Base-by-base conservation (phyloP, 2,113 vertebrate species). In the Poeciliopsis retropinna region DNA sequence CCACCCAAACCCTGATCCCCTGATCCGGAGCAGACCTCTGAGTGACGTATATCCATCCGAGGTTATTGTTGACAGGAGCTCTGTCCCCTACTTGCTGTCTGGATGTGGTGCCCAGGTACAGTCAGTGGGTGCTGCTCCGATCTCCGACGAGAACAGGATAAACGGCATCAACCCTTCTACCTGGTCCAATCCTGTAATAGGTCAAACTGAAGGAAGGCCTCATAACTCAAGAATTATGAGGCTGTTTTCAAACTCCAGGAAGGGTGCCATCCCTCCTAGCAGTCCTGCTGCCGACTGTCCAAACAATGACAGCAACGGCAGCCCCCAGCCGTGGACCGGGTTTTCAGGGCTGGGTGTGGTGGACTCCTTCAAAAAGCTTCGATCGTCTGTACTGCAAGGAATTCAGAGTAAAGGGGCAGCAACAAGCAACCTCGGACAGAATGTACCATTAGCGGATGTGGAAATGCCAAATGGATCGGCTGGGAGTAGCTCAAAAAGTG, bases 301-400 rank as follows among this genome's bases (percentile, higher is more conserved):
- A 34, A 89, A 70, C 68, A 94, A 74, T 0, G 47, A 82, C 39
- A 41, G 80, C 60, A 92, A 61, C 60, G 61, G 72, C 1, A 90
- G 32, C 71, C 87, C 96, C 0, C 95, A 96, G 61, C 91, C 96
- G 0, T 97, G 96, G 97, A 92, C 95, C 17, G 95, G 96, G n/a
- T 92, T 97, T 28, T 92, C 96, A 67, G 96, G 96, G 64, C 92
- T 98, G 32, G 95, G 92, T 41, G 97, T 97, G 77, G 95, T 98
- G 94, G 96, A 97, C 17, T 97, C 97, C 44, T 98, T 99, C 79
- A 98, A 97, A 87, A 99, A 98, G 79, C 68, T 98, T 4, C 96
- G 96, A 75, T 96, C 97, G 1, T 97, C 97, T 0, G 96, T 97
- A 69, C 93, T 97, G 2, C 97, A 97, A 87, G 97, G 97, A 29